A percentile compares a stretch with the other conserved stretches of the same genome.
These are phyloP conservation scores for Variabilichromis moorii DNA, from an alignment of 2,113 vertebrate genomes.

Conservation along the genomic window DNA sequence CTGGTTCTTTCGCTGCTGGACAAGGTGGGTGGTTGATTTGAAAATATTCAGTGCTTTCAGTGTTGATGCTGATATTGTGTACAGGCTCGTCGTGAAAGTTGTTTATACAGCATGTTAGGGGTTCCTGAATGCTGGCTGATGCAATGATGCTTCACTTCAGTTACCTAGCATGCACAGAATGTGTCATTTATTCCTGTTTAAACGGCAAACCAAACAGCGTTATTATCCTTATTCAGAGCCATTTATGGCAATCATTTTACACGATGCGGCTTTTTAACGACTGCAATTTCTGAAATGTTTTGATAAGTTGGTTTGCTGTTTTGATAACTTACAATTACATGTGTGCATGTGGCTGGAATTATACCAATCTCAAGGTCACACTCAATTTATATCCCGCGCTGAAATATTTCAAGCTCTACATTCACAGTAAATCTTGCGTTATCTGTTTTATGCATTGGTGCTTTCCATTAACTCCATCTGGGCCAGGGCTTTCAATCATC, in stretches of 20 bases:
- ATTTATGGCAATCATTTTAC: constrained; percentile 9
- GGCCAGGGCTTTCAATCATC: not conserved
- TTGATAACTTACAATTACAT: not conserved
- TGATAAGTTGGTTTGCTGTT: not conserved
- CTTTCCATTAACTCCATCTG: constrained; percentile 5
- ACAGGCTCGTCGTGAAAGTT: not conserved
- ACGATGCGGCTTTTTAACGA: not conserved
- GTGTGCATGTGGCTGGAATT: not conserved
- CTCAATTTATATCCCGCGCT: not conserved
- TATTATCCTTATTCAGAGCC: not conserved
- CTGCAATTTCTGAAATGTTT: not conserved
- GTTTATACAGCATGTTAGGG: not conserved
- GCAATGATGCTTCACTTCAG: not conserved
- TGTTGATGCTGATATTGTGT: not conserved
- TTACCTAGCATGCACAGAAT: not conserved
- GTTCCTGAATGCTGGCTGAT: not conserved
- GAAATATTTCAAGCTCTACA: not conserved
- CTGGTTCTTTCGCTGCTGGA: not conserved
- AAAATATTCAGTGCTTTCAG: not conserved
- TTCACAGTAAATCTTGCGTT: not conserved
- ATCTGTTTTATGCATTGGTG: not conserved
- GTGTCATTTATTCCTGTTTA: not conserved
- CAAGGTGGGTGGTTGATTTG: constrained; percentile 18
- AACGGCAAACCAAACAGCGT: not conserved
- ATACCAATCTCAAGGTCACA: not conserved